Conservation (phyloP, 2,113 vertebrate genomes). For the Gobio gobio region DNA sequence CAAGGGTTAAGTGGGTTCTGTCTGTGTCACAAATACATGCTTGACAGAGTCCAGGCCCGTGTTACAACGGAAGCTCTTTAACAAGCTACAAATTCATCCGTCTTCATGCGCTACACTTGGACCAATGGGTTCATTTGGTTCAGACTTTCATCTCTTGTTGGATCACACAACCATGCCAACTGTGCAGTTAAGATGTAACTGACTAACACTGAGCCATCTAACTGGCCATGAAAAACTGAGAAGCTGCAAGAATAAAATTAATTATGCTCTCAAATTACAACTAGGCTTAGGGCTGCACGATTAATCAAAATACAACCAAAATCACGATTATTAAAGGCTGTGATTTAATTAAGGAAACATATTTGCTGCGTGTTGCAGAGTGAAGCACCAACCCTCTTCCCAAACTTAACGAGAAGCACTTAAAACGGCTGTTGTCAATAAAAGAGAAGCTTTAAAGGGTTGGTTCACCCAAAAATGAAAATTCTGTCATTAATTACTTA, state of each 20-base stretch:
- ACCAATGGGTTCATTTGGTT: neutral
- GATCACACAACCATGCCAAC: neutral
- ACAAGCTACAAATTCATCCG: neutral
- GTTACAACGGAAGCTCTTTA: constrained; percentile 15
- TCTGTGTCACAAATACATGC: neutral
- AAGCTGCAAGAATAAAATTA: neutral
- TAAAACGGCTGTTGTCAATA: too few species aligned
- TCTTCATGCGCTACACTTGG: neutral
- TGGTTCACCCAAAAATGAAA: too few species aligned
- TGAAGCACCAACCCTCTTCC: too few species aligned
- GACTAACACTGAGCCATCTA: neutral
- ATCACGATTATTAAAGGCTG: too few species aligned
- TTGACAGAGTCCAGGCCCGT: neutral
- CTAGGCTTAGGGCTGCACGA: neutral
- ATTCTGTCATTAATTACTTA: too few species aligned
- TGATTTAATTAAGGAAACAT: too few species aligned
- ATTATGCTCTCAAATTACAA: neutral
- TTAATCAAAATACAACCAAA: neutral
- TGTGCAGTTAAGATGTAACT: neutral
- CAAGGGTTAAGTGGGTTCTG: neutral
- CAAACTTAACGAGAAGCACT: neutral
- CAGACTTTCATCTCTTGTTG: too few species aligned
- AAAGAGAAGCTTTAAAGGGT: too few species aligned
- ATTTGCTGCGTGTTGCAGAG: too few species aligned
- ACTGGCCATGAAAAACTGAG: neutral